Percentiles rank a stretch among this genome's conserved stretches.
These are phyloP conservation scores for Netelia virgata DNA, from an alignment of 2,888 invertebrate genomes.

Conservation along the genomic window DNA sequence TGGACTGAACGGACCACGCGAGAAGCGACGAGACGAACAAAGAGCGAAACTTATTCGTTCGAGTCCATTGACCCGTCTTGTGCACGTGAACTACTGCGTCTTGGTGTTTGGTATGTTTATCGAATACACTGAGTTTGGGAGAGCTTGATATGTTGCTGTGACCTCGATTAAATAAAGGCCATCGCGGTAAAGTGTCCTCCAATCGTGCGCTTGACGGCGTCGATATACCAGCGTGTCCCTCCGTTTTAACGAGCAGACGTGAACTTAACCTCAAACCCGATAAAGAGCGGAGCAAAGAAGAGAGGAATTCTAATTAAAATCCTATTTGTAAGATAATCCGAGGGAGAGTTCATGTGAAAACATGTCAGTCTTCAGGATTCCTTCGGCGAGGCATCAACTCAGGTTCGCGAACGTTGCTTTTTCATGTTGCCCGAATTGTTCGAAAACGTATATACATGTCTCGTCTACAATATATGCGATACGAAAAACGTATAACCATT, in stretches of 20 bases:
- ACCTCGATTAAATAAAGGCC: not conserved
- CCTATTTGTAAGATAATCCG: not conserved
- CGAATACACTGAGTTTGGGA: not conserved
- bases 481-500: constrained; percentile 5
- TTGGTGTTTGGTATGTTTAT: not conserved
- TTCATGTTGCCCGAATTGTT: not conserved
- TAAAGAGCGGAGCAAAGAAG: not conserved
- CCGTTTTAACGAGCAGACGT: not conserved
- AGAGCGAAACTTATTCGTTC: not conserved
- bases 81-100: not conserved
- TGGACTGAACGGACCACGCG: not conserved
- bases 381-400: constrained; percentile 60
- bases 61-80: constrained; percentile 8
- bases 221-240: not conserved
- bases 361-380: constrained; percentile 71
- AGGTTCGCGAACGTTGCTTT: constrained; percentile 55
- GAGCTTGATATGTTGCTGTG: not conserved
- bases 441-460: constrained; percentile 21
- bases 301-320: constrained; percentile 31
- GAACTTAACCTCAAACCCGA: constrained; percentile 59
- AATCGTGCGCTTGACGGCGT: not conserved
- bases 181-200: not conserved
- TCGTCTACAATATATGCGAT: not conserved
- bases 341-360: constrained; percentile 12
- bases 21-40: constrained; percentile 10